Conservation (phyloP, 1,140 invertebrate species). For the Plutomurus gul region DNA sequence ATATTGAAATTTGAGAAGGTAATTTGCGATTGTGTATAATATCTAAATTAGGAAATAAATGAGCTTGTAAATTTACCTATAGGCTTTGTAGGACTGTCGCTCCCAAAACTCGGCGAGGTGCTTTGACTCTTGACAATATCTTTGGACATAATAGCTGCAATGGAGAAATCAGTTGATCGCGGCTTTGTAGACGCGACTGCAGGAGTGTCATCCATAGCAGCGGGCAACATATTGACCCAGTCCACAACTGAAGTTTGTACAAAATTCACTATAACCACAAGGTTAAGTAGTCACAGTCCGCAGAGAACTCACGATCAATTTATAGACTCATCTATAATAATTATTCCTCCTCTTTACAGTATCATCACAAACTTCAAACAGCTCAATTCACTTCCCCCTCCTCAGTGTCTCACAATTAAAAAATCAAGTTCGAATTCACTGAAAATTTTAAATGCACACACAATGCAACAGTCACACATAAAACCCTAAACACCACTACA, state of each 20-base stretch:
- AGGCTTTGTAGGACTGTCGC: conserved; percentile 50
- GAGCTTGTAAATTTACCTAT: conserved; percentile 44
- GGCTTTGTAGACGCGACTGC: conserved; percentile 53
- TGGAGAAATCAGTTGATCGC: conserved; percentile 82
- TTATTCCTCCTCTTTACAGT: no score
- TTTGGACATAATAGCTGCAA: conserved; percentile 86
- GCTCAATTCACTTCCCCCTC: no score
- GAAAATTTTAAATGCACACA: no score
- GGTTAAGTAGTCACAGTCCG: background rate
- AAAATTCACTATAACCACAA: background rate
- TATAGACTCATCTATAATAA: background rate
- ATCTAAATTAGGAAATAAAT: background rate
- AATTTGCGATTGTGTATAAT: no score
- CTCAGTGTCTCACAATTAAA: no score
- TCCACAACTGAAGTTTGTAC: background rate
- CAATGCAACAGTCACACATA: no score
- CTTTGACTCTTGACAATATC: conserved; percentile 51
- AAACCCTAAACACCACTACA: no score
- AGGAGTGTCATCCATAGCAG: conserved; percentile 55
- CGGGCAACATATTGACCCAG: conserved; percentile 54
- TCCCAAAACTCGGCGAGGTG: conserved; percentile 47
- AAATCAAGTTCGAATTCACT: no score
- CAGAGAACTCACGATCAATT: background rate
- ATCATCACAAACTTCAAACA: no score
- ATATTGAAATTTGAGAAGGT: no score